Evolutionary conservation across 2,113 vertebrate species (phyloP), one percentile per base, ranked within the genome.

Genomic region (Nothoprocta pentlandii): DNA sequence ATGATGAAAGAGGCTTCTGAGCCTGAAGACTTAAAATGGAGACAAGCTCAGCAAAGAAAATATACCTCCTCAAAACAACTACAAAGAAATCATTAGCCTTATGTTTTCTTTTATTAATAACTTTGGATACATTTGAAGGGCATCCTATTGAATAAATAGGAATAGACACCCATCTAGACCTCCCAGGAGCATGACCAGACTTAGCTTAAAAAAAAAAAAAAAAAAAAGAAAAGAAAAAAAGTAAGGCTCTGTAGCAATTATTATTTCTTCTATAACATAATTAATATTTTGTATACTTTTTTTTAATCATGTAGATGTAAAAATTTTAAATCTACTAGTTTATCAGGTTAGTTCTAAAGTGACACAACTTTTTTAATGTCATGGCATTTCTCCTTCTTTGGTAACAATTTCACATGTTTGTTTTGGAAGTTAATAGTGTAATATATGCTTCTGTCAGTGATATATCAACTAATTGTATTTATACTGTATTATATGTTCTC

Each of bases 381-480:
- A 75, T 67, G 49, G 6, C 19, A 66, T 91, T 96, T 81, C 28
- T 94, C 56, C 77, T 92, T 80, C 54, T 94, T 91, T 80, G 47
- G 81, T 82, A 96, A 67, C 20, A 73, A 88, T 87, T 95, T 70
- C 86, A 61, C 5, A 4, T 92, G 81, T 89, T 97, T 97, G 51
- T 97, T 96, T 97, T 94, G 75, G 84, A 93, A 92, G 69, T 96
- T 96, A 97, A 76, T 87, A 66, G 21, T 77, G 54, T 68, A 90
- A 64, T 85, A 87, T 94, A 95, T 88, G 80, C 68, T 97, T 97
- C 90, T 96, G 94, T 95, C 91, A 96, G 77, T 89, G 93, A 94
- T 78, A 62, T 67, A 96, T 92, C 84, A 93, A 90, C 87, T 96
- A 93, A 95, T 53, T 46, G 69, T 92, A 92, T 95, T 96, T 96